Percentiles rank a stretch among this genome's conserved stretches.
These are phyloP conservation scores for Anableps anableps DNA, from an alignment of 2,797 vertebrate genomes.

Conservation along the genomic window DNA sequence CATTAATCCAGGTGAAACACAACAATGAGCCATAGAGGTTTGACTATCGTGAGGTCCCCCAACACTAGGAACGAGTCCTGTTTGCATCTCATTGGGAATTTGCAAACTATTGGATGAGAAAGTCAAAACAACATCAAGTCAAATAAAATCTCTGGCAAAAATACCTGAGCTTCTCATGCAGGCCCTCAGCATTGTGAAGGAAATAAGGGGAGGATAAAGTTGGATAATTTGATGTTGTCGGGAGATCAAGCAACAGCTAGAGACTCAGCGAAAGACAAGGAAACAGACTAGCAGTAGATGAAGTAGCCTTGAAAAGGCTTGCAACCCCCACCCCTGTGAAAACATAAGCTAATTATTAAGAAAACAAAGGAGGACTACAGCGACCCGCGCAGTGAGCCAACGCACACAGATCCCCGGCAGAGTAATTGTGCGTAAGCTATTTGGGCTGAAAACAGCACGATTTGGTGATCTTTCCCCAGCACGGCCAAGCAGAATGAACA, in stretches of 20 bases:
- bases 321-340: conserved; percentile 55
- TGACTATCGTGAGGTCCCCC: background rate
- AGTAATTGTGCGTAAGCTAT: conserved; percentile 88
- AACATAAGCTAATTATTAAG: conserved; percentile 89
- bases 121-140: conserved; percentile 24
- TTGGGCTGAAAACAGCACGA: conserved; percentile 87
- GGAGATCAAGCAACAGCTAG: conserved; percentile 29
- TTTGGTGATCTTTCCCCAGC: conserved; percentile 84
- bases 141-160: conserved; percentile 26
- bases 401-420: conserved; percentile 86
- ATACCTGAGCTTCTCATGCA: conserved; percentile 35
- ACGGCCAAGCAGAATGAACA: conserved; percentile 86
- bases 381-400: conserved; percentile 75
- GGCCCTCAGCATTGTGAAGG: conserved; percentile 8
- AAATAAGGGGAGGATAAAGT: conserved; percentile 11
- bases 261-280: conserved; percentile 26
- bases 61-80: conserved; percentile 5
- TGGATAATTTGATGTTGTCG: conserved; percentile 11
- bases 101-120: conserved; percentile 29
- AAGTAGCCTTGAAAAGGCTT: conserved; percentile 69
- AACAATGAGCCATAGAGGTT: background rate
- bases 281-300: conserved; percentile 61
- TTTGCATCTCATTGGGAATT: conserved; percentile 19
- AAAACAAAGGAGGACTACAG: conserved; percentile 87
- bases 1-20: background rate